These are phyloP conservation scores for Montipora capitata DNA, from an alignment of 92 coral and sea anemone genomes.

Conservation along the genomic window DNA sequence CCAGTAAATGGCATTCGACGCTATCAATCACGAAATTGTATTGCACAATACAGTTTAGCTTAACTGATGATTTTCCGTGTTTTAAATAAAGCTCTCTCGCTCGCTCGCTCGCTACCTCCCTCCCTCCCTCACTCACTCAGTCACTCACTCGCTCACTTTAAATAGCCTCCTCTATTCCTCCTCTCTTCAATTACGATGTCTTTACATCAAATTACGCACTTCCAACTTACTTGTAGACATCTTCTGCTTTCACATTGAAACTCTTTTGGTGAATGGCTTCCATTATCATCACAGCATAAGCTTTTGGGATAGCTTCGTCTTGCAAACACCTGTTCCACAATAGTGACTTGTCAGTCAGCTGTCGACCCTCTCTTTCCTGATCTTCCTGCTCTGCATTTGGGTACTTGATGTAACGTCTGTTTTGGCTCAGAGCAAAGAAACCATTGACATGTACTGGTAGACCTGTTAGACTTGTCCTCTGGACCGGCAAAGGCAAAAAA, in stretches of 20 bases:
- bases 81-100: too few species aligned
- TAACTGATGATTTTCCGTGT: too few species aligned
- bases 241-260: slow-evolving; percentile 8
- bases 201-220: not conserved
- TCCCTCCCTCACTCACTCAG: too few species aligned
- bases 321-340: slow-evolving; percentile 71
- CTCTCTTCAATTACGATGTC: too few species aligned
- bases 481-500: slow-evolving; percentile 65
- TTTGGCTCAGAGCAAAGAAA: slow-evolving; percentile 73
- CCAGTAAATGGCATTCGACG: too few species aligned
- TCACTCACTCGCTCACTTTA: too few species aligned
- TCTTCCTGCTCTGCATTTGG: slow-evolving; percentile 70
- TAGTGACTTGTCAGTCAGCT: slow-evolving; percentile 68
- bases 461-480: slow-evolving; percentile 69
- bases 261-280: slow-evolving; percentile 30
- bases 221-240: slow-evolving; percentile 27
- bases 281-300: slow-evolving; percentile 50
- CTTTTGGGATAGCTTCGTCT: slow-evolving; percentile 64
- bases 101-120: too few species aligned
- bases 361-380: slow-evolving; percentile 7
- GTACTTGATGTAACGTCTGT: slow-evolving; percentile 63
- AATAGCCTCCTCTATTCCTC: too few species aligned
- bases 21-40: too few species aligned
- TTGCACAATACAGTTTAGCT: too few species aligned
- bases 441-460: slow-evolving; percentile 80